Conservation (phyloP, 2,888 invertebrate genomes). For the Euplagia quadripunctaria region DNA sequence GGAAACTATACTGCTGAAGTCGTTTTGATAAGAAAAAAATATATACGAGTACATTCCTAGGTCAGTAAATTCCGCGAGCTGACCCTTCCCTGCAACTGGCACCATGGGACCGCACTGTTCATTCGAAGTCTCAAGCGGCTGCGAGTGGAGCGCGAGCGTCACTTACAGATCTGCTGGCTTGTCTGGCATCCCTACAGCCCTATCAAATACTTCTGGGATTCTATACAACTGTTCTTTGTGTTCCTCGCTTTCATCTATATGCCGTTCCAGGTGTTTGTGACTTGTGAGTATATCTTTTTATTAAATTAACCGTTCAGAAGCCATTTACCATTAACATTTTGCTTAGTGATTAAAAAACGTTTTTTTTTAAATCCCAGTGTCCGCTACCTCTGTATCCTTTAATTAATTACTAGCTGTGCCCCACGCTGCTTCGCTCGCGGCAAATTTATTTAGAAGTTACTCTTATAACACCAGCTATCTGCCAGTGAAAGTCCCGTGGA, state of each 20-base stretch:
- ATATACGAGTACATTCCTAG: not conserved
- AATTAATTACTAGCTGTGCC: too few species aligned
- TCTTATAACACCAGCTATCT: too few species aligned
- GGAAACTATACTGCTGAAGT: too few species aligned
- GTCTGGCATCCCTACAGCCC: constrained; percentile 76
- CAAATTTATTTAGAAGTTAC: too few species aligned
- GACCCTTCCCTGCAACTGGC: constrained; percentile 61
- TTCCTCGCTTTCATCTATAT: constrained; percentile 58
- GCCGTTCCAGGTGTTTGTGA: constrained; percentile 67
- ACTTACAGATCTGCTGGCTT: constrained; percentile 48
- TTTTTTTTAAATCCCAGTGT: too few species aligned
- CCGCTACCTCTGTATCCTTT: too few species aligned
- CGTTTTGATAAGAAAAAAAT: too few species aligned
- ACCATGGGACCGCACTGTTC: constrained; percentile 59
- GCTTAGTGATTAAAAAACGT: too few species aligned
- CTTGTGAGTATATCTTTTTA: constrained; percentile 58
- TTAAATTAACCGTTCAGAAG: not conserved
- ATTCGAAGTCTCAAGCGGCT: constrained; percentile 64
- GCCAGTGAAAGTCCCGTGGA: too few species aligned
- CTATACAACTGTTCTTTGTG: constrained; percentile 49
- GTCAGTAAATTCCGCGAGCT: constrained; percentile 34
- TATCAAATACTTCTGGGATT: constrained; percentile 64
- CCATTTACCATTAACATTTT: too few species aligned
- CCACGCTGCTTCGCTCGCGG: too few species aligned
- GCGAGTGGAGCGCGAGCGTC: constrained; percentile 61